A percentile compares a stretch with the other conserved stretches of the same genome.
Conservation (phyloP, 1,140 invertebrate genomes). For the Mesaphorura yosii region DNA sequence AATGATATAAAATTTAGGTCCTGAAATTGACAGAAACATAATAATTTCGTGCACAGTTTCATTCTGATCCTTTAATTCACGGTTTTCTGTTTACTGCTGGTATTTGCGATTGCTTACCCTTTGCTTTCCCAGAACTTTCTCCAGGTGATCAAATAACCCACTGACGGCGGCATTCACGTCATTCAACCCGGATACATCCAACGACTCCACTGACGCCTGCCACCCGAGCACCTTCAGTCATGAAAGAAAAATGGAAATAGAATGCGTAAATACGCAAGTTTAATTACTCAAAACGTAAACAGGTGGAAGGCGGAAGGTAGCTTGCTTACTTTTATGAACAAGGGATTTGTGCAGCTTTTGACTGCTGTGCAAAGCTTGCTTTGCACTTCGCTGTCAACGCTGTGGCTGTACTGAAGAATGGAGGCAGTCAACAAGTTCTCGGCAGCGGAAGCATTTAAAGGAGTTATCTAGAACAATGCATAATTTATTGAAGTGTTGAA, state of each 20-base stretch:
- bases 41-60: too few relatives aligned
- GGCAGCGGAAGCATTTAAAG: slow-evolving; percentile 30
- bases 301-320: too few relatives aligned
- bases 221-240: slow-evolving; percentile 48
- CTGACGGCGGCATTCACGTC: slow-evolving; percentile 47
- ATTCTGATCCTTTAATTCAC: too few relatives aligned
- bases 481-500: too few relatives aligned
- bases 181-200: slow-evolving; percentile 40
- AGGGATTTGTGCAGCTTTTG: slow-evolving; percentile 49
- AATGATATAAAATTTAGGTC: slow-evolving; percentile 3
- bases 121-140: slow-evolving; percentile 50
- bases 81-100: too few relatives aligned
- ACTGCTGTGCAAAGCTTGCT: slow-evolving; percentile 47
- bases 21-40: too few relatives aligned
- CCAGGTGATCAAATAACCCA: slow-evolving; percentile 51
- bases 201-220: slow-evolving; percentile 50
- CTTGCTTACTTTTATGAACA: slow-evolving; percentile 52
- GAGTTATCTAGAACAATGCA: not conserved
- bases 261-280: not conserved
- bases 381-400: slow-evolving; percentile 47
- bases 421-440: slow-evolving; percentile 44
- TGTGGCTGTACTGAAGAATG: slow-evolving; percentile 50
- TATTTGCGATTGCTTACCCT: slow-evolving; percentile 34
- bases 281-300: too few relatives aligned
- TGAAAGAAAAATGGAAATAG: not conserved